Evolutionary conservation across 2,797 vertebrate species (phyloP), one percentile per base, ranked within the genome.

Genomic region (Mico argentatus): DNA sequence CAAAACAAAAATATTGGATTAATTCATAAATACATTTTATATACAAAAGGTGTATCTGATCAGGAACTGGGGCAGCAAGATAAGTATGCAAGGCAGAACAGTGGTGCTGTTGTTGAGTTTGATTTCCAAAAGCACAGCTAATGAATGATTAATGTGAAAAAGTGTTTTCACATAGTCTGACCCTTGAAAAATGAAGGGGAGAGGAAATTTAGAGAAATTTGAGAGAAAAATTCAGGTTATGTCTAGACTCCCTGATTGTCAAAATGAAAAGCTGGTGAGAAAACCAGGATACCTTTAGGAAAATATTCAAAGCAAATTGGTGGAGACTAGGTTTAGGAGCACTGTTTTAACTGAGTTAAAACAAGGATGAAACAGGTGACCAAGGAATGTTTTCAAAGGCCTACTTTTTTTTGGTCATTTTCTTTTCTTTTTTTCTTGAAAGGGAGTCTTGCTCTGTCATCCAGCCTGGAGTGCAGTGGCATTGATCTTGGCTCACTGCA

Each of bases 271-370:
- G 52, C 15, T 55, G 4, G 33, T 67, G 91, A 92, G 72, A 46
- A 80, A 61, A 36, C 77, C 85, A 88, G 59, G n/a, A 57, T 75
- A 44, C 87, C 95, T 92, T 93, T 82, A 95, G 91, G 93, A 95
- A 95, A 88, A 80, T 44, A 90, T 19, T 94, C 80, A 96, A 44
- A 88, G 64, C 80, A 72, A 73, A 50, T 70, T 17, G 22, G 46
- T 90, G 79, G 26, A n/a, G 30, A 46, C 44, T 91, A 86, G 55
- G 39, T 80, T 79, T 76, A 88, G 84, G 52, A 48, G 72, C 75
- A 17, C 50, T 36, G 44, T 92, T 83, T 87, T 50, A 83, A 81
- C 19, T 46, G 64, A 88, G 17, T 33, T 55, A 8, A 55, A 55
- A 26, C 7, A 19, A 83, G 76, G n/a, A 72, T 61, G 30, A 91